Percentiles rank a stretch among this genome's conserved stretches.
These are phyloP conservation scores for Ochotona curzoniae DNA, from an alignment of 2,113 vertebrate species.

Conservation along the genomic window DNA sequence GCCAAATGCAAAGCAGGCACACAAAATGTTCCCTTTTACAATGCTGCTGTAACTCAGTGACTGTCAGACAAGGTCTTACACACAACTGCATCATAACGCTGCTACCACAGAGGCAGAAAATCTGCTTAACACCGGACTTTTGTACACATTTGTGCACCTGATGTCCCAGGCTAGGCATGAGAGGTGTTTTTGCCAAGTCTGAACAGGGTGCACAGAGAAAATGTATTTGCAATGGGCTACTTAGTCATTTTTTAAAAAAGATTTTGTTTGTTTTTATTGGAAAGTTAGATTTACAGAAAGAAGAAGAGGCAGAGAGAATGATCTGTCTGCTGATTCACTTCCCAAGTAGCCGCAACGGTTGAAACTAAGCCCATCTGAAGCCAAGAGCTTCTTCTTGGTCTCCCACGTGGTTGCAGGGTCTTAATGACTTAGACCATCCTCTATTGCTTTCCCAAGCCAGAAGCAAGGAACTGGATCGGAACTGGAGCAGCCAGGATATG, in stretches of 20 bases:
- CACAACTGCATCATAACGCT: background rate
- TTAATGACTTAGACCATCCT: too few relatives aligned
- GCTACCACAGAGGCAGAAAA: background rate
- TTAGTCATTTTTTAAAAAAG: background rate
- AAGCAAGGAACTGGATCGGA: too few relatives aligned
- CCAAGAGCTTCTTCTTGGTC: too few relatives aligned
- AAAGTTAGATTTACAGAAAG: too few relatives aligned
- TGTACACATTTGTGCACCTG: background rate
- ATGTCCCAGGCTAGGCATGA: background rate
- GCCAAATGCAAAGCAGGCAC: background rate
- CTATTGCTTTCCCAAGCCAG: too few relatives aligned
- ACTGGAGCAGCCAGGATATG: too few relatives aligned
- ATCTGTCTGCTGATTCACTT: too few relatives aligned
- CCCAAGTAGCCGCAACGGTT: too few relatives aligned
- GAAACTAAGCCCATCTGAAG: too few relatives aligned
- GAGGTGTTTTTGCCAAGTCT: background rate
- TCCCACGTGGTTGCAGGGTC: too few relatives aligned
- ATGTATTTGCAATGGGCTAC: slow-evolving; percentile 10
- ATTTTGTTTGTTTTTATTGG: too few relatives aligned
- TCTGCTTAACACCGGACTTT: background rate
- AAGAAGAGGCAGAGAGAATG: too few relatives aligned
- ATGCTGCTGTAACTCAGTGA: background rate
- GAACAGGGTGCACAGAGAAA: background rate
- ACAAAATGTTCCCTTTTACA: background rate
- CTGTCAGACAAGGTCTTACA: background rate